These are phyloP conservation scores for Otus scops DNA, from an alignment of 2,797 vertebrate genomes.

Conservation along the genomic window DNA sequence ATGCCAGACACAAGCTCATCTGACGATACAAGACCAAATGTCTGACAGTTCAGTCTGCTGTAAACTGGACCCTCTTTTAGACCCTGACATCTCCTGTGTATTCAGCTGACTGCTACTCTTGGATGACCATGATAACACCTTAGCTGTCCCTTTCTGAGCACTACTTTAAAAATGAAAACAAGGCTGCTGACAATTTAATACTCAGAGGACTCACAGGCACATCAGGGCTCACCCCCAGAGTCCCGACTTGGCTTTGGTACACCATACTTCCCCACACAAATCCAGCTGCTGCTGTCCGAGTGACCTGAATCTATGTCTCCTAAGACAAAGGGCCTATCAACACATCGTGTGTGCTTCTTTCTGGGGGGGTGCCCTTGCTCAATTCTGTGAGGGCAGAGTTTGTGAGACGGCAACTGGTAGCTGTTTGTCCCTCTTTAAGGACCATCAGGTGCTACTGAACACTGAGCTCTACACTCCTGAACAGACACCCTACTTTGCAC, in stretches of 20 bases:
- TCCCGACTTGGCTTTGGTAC: neutral
- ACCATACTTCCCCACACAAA: neutral
- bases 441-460: neutral
- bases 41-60: neutral
- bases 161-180: neutral
- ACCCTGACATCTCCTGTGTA: neutral
- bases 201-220: neutral
- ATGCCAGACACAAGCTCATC: neutral
- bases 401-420: neutral
- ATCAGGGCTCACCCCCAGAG: neutral
- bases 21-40: neutral
- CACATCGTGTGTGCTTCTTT: neutral
- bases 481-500: neutral
- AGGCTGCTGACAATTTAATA: neutral
- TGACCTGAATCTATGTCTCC: neutral
- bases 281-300: neutral
- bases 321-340: neutral
- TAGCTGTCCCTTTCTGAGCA: neutral
- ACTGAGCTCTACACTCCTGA: neutral
- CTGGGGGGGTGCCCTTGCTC: neutral
- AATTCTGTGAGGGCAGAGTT: neutral
- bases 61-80: neutral
- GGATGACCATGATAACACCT: neutral
- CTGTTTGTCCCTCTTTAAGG: neutral
- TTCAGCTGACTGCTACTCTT: neutral